phyloP scores from a whole-genome alignment of 2,113 vertebrate genomes.

The Pterocles burchelli region DNA sequence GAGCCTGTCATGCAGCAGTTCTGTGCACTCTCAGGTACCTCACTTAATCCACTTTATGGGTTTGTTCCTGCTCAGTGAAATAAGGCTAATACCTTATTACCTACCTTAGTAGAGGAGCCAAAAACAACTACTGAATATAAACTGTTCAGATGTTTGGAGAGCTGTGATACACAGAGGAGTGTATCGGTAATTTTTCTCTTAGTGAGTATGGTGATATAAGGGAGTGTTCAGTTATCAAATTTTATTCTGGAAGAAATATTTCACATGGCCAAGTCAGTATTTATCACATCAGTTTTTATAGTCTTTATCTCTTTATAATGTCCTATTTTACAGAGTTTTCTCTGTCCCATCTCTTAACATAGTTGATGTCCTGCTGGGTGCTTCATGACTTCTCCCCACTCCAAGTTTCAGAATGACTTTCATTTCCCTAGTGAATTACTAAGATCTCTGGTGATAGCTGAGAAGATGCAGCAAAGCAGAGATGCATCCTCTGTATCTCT shows the following conservation, averaged over 20 bases:
- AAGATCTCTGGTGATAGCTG: not conserved
- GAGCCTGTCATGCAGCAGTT: not conserved
- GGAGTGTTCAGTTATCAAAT: not conserved
- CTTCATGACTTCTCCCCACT: not conserved
- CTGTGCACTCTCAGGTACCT: not conserved
- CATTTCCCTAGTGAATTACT: not conserved
- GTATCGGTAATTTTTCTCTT: not conserved
- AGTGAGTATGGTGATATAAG: not conserved
- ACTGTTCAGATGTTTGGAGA: not conserved
- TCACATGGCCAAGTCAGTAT: not conserved
- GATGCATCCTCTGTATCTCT: not conserved
- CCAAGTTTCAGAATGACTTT: not conserved
- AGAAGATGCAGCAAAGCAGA: not conserved
- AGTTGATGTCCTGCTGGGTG: not conserved
- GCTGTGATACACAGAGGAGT: not conserved
- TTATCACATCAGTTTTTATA: not conserved
- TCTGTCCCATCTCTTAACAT: not conserved
- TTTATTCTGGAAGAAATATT: not conserved
- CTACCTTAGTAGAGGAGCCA: not conserved
- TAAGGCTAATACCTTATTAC: not conserved
- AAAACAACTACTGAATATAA: not conserved
- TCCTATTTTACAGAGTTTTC: not conserved
- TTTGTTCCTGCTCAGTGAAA: not conserved
- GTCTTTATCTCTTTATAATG: not conserved
- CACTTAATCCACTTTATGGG: not conserved